Conservation (phyloP, 1,140 invertebrate genomes). For the Drosophila micromelanica region DNA sequence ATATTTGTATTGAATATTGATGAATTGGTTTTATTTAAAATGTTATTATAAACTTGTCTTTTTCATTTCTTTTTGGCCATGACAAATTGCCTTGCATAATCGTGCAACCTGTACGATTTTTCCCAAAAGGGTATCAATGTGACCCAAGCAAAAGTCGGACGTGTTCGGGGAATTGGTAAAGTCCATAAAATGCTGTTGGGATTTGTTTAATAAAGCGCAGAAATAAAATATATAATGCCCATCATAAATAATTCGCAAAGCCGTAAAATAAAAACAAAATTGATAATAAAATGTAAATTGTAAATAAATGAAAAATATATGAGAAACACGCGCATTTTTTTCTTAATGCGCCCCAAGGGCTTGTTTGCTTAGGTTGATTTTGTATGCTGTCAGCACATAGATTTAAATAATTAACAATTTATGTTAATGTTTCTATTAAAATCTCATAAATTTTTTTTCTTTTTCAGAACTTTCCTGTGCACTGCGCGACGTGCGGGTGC, state of each 20-base stretch:
- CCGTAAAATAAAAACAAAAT: conserved; percentile 62
- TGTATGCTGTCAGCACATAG: conserved; percentile 47
- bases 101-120: neutral
- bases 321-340: conserved; percentile 37
- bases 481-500: conserved; percentile 88
- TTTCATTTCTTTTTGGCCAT: neutral
- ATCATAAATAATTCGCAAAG: conserved; percentile 65
- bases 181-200: conserved; percentile 66
- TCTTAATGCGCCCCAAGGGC: conserved; percentile 18
- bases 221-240: conserved; percentile 42
- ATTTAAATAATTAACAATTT: conserved; percentile 58
- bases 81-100: neutral
- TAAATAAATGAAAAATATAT: conserved; percentile 64
- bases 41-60: neutral
- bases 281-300: conserved; percentile 74
- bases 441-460: conserved; percentile 31
- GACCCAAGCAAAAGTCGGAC: conserved; percentile 10
- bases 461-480: conserved; percentile 52
- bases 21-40: too few species aligned
- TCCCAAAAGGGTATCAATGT: conserved; percentile 6
- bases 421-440: conserved; percentile 33
- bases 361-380: conserved; percentile 59
- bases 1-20: too few species aligned
- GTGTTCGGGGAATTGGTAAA: conserved; percentile 49
- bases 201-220: conserved; percentile 73